phyloP scores from a whole-genome alignment of 2,797 vertebrate species.

The Mormyrus hasselquistii region DNA sequence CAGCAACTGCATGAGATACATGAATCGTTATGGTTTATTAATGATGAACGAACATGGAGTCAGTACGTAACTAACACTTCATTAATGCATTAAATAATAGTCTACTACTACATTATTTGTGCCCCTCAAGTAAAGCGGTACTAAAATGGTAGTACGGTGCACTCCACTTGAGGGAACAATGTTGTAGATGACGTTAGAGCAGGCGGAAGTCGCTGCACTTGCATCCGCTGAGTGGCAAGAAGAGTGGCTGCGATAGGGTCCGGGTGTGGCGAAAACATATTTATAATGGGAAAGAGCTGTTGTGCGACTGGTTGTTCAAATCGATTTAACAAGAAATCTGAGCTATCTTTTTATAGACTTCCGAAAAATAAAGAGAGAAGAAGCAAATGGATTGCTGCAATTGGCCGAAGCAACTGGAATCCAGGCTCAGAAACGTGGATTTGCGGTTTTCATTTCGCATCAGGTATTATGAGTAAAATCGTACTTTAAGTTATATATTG shows the following conservation, averaged over 20 bases:
- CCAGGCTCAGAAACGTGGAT: neutral
- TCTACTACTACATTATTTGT: neutral
- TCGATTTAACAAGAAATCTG: neutral
- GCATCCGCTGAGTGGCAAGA: neutral
- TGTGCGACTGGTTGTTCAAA: neutral
- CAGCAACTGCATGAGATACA: neutral
- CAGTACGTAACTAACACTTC: neutral
- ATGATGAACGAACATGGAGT: neutral
- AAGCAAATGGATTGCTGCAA: neutral
- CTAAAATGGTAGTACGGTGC: neutral
- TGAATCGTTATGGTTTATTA: neutral
- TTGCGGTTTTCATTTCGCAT: neutral
- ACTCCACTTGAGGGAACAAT: neutral
- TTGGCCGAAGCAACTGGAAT: neutral
- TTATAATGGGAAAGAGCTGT: neutral
- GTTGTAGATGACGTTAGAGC: neutral
- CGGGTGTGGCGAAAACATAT: neutral
- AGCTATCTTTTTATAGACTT: neutral
- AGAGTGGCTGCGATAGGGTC: neutral
- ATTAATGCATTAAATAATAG: neutral
- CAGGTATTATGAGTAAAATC: neutral
- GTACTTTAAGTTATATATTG: neutral
- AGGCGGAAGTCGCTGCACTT: neutral
- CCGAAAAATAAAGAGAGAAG: neutral
- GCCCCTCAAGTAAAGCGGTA: neutral